A percentile compares a stretch with the other conserved stretches of the same genome.
These are phyloP conservation scores for Syngnathus typhle DNA, from an alignment of 2,113 vertebrate genomes.

Conservation along the genomic window DNA sequence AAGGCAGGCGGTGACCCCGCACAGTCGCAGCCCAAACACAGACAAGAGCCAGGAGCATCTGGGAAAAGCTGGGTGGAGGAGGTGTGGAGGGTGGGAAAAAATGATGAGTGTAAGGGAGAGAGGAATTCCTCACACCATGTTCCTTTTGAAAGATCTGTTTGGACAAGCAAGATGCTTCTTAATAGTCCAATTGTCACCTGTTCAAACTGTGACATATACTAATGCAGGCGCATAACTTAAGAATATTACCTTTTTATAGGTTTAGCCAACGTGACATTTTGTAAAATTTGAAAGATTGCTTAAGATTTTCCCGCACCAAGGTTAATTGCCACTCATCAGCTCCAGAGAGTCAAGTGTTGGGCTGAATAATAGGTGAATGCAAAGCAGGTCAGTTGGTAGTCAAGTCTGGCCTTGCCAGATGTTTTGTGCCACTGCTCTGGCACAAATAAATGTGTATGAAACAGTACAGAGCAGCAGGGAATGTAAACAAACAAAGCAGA, in stretches of 20 bases:
- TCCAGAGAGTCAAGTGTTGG: slow-evolving; percentile 45
- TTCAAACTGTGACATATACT: not conserved
- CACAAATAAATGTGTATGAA: slow-evolving; percentile 11
- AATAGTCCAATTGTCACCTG: slow-evolving; percentile 27
- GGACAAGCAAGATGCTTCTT: slow-evolving; percentile 30
- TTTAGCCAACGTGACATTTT: slow-evolving; percentile 42
- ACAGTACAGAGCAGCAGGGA: slow-evolving; percentile 9
- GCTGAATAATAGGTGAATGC: slow-evolving; percentile 67
- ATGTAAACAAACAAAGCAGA: slow-evolving; percentile 26
- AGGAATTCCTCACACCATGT: slow-evolving; percentile 21
- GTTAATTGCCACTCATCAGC: slow-evolving; percentile 58
- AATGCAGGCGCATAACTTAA: not conserved
- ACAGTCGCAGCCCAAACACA: slow-evolving; percentile 66
- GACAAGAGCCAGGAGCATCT: slow-evolving; percentile 57
- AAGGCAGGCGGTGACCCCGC: slow-evolving; percentile 65
- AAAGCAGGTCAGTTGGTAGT: slow-evolving; percentile 65
- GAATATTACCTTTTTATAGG: slow-evolving; percentile 1
- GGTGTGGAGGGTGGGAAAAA: slow-evolving; percentile 43
- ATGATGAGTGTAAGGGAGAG: slow-evolving; percentile 22
- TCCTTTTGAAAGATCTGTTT: slow-evolving; percentile 35
- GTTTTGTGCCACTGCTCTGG: slow-evolving; percentile 42
- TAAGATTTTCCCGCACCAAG: slow-evolving; percentile 35
- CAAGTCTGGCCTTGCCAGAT: slow-evolving; percentile 64
- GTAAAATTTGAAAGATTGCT: slow-evolving; percentile 37
- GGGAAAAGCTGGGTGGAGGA: slow-evolving; percentile 34